These are phyloP conservation scores for Galeopterus variegatus DNA, from an alignment of 2,113 vertebrate genomes.

Conservation along the genomic window DNA sequence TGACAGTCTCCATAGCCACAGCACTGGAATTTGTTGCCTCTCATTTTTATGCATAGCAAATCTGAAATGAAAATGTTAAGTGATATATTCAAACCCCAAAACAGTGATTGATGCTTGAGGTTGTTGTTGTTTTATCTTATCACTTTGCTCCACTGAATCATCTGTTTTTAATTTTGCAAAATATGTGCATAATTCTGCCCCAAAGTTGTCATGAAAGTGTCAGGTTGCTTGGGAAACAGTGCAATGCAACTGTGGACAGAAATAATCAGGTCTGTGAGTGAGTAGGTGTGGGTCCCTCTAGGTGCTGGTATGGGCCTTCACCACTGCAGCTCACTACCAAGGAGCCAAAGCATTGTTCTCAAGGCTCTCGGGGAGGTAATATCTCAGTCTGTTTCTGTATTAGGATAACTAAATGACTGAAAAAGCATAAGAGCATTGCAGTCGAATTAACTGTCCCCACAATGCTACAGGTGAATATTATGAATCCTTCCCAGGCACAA, in stretches of 20 bases:
- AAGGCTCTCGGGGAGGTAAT: fast-evolving
- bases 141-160: background rate
- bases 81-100: background rate
- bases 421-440: background rate
- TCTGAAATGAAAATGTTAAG: background rate
- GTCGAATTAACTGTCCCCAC: background rate
- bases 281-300: fast-evolving
- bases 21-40: too few relatives aligned
- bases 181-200: background rate
- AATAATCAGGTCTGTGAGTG: background rate
- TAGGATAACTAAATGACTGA: too few relatives aligned
- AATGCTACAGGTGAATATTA: background rate
- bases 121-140: background rate
- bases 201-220: background rate
- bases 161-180: background rate
- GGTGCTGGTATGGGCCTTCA: fast-evolving
- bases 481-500: background rate
- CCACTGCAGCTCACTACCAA: fast-evolving
- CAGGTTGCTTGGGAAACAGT: background rate
- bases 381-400: background rate
- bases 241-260: background rate
- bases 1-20: background rate
- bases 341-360: background rate
- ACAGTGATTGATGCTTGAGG: background rate
- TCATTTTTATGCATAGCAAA: background rate